Base-by-base conservation (phyloP, 2,113 vertebrate species). In the Alexandromys fortis region DNA sequence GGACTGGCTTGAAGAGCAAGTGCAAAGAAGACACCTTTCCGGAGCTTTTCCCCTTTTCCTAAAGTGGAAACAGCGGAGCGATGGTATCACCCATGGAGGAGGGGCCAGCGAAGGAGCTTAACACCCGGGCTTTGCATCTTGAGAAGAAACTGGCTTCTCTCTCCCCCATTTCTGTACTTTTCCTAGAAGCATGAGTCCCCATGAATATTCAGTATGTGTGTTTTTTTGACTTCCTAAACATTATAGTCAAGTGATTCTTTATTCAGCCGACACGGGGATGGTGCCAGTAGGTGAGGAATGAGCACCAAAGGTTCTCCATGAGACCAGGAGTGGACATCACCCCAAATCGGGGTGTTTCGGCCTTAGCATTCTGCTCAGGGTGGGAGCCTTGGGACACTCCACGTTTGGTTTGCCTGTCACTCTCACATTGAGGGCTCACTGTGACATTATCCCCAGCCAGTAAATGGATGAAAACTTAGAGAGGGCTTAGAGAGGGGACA, bases 151-250 rank as follows among this genome's bases (percentile, higher is more conserved):
- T 38, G 91, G 92, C 77, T 88, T 73, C 93, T 61, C 89, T 26
- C 45, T 83, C 93, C 85, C 76, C 70, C 10, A 7, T n/a, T 92
- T 82, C 92, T 93, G 95, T 89, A 47, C 92, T 93, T 97, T 97
- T 97, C 96, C 96, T 97, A 92, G 94, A 96, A 95, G 95, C 76
- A 58, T 68, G 72, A 42, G 52, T 9, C 5, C 4, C 67, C 86
- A 85, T 94, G 95, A 92, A 95, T 92, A 94, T 95, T 95, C 91
- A 96, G 92, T 22, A 35, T 55, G 77, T 90, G 92, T 77, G 72
- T 75, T 86, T 97, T 83, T 86, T 72, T 58, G 55, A 92, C 94
- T 96, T 91, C 63, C 91, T 94, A 79, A 95, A 67, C 89, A 55
- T 86, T 38, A 45, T 19, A 91, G 93, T 76, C 93, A 70, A 93